Evolutionary conservation across 2,113 vertebrate species (phyloP).

Genomic region (Marmota flaviventris): DNA sequence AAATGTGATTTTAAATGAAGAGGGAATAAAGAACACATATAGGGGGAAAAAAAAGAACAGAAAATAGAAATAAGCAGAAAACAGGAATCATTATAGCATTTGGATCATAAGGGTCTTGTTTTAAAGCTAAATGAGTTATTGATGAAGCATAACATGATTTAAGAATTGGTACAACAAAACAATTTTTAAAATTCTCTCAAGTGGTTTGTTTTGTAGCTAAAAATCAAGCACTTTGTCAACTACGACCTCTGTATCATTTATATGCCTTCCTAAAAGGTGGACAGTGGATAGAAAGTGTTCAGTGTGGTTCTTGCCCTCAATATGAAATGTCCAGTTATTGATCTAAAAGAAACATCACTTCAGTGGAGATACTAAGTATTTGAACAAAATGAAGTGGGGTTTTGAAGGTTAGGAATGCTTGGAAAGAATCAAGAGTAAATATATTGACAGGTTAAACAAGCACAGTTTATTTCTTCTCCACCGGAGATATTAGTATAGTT

Average conservation of each 20-base stretch:
- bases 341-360: conserved; percentile 14
- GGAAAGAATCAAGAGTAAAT: conserved; percentile 49
- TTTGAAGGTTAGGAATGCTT: conserved; percentile 55
- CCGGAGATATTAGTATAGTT: background rate
- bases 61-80: conserved; percentile 58
- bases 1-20: conserved; percentile 38
- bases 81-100: background rate
- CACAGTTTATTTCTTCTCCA: conserved; percentile 24
- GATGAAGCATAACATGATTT: conserved; percentile 3
- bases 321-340: conserved; percentile 1
- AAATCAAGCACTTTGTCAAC: background rate
- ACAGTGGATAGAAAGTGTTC: background rate
- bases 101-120: conserved; percentile 37
- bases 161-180: conserved; percentile 38
- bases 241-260: background rate
- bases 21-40: background rate
- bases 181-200: conserved; percentile 22
- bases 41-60: background rate
- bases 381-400: conserved; percentile 27
- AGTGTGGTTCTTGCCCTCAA: background rate
- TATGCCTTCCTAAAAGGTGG: background rate
- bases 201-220: background rate
- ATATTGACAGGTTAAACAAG: conserved; percentile 10
- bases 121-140: conserved; percentile 41
- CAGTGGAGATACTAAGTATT: background rate